Conservation (phyloP, 2,797 vertebrate genomes). For the Hybognathus amarus region DNA sequence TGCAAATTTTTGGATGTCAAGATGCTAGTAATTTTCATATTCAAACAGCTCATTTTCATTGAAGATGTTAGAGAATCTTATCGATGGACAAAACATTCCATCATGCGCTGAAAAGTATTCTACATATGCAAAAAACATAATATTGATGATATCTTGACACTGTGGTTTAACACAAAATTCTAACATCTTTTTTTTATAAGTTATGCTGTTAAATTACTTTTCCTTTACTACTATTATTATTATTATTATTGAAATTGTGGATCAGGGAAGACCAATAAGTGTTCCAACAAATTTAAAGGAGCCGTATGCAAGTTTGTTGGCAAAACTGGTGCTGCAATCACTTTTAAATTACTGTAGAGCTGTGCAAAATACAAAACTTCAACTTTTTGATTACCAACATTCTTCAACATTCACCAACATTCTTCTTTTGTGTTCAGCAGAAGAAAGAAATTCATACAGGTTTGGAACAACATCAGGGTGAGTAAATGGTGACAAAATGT, state of each 20-base stretch:
- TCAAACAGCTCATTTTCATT: constrained; percentile 7
- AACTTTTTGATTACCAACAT: no score
- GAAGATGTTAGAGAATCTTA: neutral
- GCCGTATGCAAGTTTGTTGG: no score
- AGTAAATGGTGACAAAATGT: no score
- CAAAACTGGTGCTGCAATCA: no score
- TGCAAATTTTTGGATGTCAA: neutral
- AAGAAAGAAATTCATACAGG: no score
- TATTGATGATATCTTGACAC: neutral
- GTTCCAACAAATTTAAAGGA: neutral
- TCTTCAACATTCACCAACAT: no score
- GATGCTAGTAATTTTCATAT: neutral
- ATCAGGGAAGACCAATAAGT: neutral
- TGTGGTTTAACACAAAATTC: neutral
- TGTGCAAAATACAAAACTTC: no score
- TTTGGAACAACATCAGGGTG: no score
- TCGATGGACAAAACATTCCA: neutral
- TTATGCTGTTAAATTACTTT: neutral
- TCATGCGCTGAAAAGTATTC: no score
- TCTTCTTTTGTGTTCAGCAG: no score
- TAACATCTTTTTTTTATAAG: neutral
- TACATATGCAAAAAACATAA: neutral
- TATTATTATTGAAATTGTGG: no score
- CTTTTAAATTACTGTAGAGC: no score
- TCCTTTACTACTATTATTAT: neutral